Conservation (phyloP, 2,888 invertebrate genomes). For the Tillus elongatus region DNA sequence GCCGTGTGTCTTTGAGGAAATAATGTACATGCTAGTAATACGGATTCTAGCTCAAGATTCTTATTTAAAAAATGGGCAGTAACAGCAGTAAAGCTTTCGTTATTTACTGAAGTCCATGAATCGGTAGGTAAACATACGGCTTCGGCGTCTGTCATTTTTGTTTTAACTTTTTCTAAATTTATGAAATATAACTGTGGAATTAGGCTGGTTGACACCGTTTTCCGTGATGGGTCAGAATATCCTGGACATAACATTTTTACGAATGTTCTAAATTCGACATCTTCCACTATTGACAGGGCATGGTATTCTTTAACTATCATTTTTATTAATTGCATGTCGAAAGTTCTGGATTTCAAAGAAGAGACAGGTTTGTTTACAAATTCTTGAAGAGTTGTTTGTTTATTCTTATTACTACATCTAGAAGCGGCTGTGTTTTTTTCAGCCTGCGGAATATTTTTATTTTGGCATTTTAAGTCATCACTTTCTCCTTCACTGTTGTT, state of each 20-base stretch:
- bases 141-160: neutral
- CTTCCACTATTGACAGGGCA: neutral
- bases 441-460: no score
- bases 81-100: constrained; percentile 20
- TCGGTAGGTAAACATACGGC: neutral
- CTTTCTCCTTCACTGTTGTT: no score
- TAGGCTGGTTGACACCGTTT: constrained; percentile 14
- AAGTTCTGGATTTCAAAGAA: neutral
- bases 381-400: neutral
- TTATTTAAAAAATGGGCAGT: constrained; percentile 16
- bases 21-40: neutral
- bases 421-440: neutral
- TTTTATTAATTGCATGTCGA: constrained; percentile 12
- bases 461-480: no score
- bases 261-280: neutral
- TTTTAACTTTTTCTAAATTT: constrained; percentile 9
- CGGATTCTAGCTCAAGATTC: neutral
- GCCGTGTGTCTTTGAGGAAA: neutral
- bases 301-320: constrained; percentile 1
- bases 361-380: neutral
- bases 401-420: neutral
- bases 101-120: neutral
- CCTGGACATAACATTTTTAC: constrained; percentile 1
- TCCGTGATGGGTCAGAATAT: neutral
- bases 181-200: constrained; percentile 10